These are phyloP conservation scores for Conus ventricosus DNA, from an alignment of 1,140 invertebrate genomes.

Conservation along the genomic window DNA sequence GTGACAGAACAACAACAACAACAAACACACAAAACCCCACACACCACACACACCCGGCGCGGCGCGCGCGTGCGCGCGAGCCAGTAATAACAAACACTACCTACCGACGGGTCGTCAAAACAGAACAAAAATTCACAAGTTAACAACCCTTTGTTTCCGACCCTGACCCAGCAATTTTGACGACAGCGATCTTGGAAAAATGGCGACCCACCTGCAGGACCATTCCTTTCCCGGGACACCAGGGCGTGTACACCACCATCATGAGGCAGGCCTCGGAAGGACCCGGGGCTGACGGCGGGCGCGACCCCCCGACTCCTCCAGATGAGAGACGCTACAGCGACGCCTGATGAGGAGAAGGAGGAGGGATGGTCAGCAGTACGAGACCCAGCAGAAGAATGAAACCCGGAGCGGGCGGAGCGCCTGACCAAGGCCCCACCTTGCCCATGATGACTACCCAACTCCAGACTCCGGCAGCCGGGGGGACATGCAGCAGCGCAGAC, in stretches of 20 bases:
- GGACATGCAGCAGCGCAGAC: neutral
- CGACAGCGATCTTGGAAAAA: neutral
- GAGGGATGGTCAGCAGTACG: constrained; percentile 66
- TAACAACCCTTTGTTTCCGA: too few species aligned
- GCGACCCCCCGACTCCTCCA: constrained; percentile 61
- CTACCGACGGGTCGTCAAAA: too few species aligned
- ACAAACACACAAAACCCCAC: too few species aligned
- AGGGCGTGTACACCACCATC: neutral
- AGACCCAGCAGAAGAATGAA: constrained; percentile 70
- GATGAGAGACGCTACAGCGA: constrained; percentile 70
- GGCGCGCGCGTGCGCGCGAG: too few species aligned
- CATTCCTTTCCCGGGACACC: neutral
- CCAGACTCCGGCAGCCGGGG: neutral
- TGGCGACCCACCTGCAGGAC: neutral
- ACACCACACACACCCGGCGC: too few species aligned
- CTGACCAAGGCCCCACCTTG: constrained; percentile 37
- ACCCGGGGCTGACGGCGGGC: constrained; percentile 26
- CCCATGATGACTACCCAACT: neutral
- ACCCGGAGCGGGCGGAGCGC: constrained; percentile 60
- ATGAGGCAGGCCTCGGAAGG: neutral
- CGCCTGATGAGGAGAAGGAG: constrained; percentile 73
- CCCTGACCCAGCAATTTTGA: too few species aligned
- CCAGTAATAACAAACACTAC: too few species aligned
- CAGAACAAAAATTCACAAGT: too few species aligned
- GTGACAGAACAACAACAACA: too few species aligned